A percentile compares a stretch with the other conserved stretches of the same genome.
Evolutionary conservation across 2,797 vertebrate genomes (phyloP).

Genomic region (Carcharodon carcharias): DNA sequence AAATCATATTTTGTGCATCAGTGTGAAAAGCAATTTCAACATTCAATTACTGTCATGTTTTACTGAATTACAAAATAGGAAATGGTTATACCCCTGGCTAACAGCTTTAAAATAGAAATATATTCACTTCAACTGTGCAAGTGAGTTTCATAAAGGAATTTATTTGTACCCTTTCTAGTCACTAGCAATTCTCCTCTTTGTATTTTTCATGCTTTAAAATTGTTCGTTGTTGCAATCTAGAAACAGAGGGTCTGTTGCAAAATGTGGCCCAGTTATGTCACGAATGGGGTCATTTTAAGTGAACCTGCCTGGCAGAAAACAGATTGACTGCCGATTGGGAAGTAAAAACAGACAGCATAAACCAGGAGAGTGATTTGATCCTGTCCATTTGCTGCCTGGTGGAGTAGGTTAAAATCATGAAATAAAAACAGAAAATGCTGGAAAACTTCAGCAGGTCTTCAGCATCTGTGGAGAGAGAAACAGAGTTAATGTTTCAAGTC

Average conservation of each 20-base stretch:
- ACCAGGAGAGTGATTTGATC: neutral
- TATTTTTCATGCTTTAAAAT: neutral
- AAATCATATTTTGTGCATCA: slow-evolving; percentile 36
- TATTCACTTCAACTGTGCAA: neutral
- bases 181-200: neutral
- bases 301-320: neutral
- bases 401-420: neutral
- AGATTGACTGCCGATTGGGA: neutral
- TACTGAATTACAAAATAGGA: slow-evolving; percentile 21
- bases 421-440: too few species aligned
- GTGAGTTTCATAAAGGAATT: neutral
- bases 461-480: too few species aligned
- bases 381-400: neutral
- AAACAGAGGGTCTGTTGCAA: neutral
- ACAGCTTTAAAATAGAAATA: neutral
- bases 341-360: too few species aligned
- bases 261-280: neutral
- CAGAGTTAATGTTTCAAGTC: too few species aligned
- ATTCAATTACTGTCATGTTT: slow-evolving; percentile 36
- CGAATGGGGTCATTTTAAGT: neutral
- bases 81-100: neutral
- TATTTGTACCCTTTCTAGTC: neutral
- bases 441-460: too few species aligned
- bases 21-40: slow-evolving; percentile 36
- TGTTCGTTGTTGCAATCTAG: too few species aligned